These are phyloP conservation scores for Numenius arquata DNA, from an alignment of 2,113 vertebrate genomes.

Conservation along the genomic window DNA sequence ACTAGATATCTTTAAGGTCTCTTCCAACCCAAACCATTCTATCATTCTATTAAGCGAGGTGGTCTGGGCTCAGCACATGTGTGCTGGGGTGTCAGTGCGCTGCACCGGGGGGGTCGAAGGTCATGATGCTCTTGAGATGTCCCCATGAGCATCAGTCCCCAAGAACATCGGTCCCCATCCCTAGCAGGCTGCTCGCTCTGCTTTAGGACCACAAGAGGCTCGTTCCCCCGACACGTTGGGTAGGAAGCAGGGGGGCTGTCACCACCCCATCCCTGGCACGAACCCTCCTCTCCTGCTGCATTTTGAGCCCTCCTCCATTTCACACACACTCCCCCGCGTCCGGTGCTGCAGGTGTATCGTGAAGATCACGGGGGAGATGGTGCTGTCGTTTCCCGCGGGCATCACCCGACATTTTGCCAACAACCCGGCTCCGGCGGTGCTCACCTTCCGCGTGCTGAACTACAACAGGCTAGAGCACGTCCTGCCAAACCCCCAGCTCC, in stretches of 20 bases:
- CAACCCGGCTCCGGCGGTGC: constrained; percentile 87
- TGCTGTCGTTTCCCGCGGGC: constrained; percentile 94
- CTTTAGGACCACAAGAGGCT: background rate
- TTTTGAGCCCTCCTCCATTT: background rate
- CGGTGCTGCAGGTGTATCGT: constrained; percentile 85
- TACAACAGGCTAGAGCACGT: constrained; percentile 93
- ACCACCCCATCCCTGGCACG: rapidly evolving
- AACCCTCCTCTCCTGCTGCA: rapidly evolving
- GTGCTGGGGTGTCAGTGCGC: background rate
- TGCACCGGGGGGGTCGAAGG: background rate
- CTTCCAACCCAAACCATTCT: background rate
- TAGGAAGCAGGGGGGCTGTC: background rate
- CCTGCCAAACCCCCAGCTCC: constrained; percentile 96
- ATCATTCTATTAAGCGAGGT: background rate
- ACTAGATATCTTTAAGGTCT: background rate
- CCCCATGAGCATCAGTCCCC: background rate
- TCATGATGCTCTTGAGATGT: background rate
- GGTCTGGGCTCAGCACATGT: background rate
- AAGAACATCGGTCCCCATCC: background rate
- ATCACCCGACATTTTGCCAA: constrained; percentile 96
- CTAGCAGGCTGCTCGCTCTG: background rate
- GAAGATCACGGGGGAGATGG: constrained; percentile 97
- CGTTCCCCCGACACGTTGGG: rapidly evolving
- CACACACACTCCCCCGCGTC: too few relatives aligned
- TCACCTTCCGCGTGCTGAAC: constrained; percentile 93